Evolutionary conservation across 2,888 invertebrate species (phyloP), one percentile per base, ranked within the genome.

Genomic region (Aspidiotus rigidus): DNA sequence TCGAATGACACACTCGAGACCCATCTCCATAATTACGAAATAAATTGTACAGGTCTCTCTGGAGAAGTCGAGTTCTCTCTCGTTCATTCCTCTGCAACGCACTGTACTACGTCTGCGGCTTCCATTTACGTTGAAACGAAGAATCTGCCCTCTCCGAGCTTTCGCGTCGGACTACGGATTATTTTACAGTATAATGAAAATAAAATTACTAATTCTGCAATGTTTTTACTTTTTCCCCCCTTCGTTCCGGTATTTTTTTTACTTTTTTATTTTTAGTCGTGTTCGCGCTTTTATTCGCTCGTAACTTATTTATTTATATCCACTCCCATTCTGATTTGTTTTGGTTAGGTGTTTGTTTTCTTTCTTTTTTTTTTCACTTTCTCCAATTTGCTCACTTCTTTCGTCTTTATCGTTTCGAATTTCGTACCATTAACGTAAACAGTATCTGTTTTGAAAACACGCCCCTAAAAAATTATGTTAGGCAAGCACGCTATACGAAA

Each of bases 11-110:
- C 73, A 70, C 70, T 62, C 60, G 73, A 72, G 73, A 73, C 72
- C 72, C 73, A 73, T 73, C 71, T 69, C 71, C 72, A 72, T 73
- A 73, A 73, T 73, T 73, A 73, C 73, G 71, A 73, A 73, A 73
- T 73, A 73, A 73, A 73, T 73, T 73, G 72, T 72, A 73, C 71
- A 71, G 70, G 72, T 71, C 72, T 71, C 72, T 13, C 16, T 69
- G 66, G 66, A 66, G 44, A 66, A 55, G 41, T 57, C 42, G 56
- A 66, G 57, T 57, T 56, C 56, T 28, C 28, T 28, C 28, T 28
- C 57, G 57, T 63, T 63, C 64, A 41, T 64, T 55, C 57, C 64
- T 42, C 64, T 64, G 56, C 64, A 56, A n/a, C 55, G 57, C 59
- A 39, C 49, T 42, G 28, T 28, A n/a, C 44, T 59, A 44, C 55